phyloP scores from a whole-genome alignment of 2,113 vertebrate genomes.

The Promerops cafer region DNA sequence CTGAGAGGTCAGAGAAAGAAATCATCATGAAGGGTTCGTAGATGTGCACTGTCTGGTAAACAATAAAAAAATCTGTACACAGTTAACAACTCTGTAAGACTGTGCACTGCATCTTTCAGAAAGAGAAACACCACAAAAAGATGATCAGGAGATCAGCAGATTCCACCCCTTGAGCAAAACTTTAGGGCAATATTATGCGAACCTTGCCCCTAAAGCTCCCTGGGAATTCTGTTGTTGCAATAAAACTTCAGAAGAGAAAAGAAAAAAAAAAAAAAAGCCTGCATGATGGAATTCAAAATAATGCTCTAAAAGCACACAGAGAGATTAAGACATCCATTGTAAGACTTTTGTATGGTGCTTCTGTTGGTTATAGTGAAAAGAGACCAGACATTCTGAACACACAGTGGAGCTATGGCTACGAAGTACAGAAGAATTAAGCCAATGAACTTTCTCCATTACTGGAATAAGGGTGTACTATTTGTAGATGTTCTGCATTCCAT shows the following conservation, averaged over 20 bases:
- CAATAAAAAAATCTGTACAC: slow-evolving; percentile 70
- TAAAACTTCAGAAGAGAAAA: slow-evolving; percentile 78
- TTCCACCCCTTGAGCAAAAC: slow-evolving; percentile 73
- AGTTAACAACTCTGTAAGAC: slow-evolving; percentile 66
- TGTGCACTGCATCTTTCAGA: slow-evolving; percentile 61
- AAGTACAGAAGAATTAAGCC: slow-evolving; percentile 69
- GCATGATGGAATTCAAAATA: slow-evolving; percentile 82
- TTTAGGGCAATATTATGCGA: slow-evolving; percentile 78
- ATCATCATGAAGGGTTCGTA: slow-evolving; percentile 80
- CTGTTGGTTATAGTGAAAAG: slow-evolving; percentile 79
- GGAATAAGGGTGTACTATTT: slow-evolving; percentile 43
- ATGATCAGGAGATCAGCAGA: slow-evolving; percentile 58
- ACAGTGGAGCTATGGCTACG: slow-evolving; percentile 71
- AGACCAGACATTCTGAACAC: slow-evolving; percentile 75
- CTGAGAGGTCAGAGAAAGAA: slow-evolving; percentile 83
- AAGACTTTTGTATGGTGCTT: slow-evolving; percentile 82
- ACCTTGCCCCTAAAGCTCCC: slow-evolving; percentile 83
- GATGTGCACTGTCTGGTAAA: slow-evolving; percentile 75
- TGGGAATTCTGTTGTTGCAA: slow-evolving; percentile 86
- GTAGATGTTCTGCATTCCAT: slow-evolving; percentile 1
- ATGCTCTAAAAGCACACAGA: slow-evolving; percentile 82
- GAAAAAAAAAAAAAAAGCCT: slow-evolving; percentile 54
- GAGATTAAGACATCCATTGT: slow-evolving; percentile 85
- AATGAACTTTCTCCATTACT: slow-evolving; percentile 66
- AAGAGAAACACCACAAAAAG: slow-evolving; percentile 72